A percentile compares a stretch with the other conserved stretches of the same genome.
Conservation (phyloP, 2,797 vertebrate species). For the Cossypha polioptera region DNA sequence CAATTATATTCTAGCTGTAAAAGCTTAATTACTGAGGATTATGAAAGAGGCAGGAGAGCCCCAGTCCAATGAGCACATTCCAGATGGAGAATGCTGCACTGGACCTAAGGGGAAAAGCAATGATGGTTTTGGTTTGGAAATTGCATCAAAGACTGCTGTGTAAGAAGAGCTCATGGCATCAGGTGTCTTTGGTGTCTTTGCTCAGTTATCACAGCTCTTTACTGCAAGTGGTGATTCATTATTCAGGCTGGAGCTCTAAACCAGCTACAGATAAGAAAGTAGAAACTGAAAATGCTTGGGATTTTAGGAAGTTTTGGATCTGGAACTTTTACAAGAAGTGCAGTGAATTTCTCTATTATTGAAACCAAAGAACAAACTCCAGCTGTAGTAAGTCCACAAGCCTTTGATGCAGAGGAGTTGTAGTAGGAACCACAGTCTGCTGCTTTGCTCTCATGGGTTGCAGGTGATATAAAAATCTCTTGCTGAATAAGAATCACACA, state of each 20-base stretch:
- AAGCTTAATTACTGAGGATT: slow-evolving; percentile 52
- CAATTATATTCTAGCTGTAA: slow-evolving; percentile 44
- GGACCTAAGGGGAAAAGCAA: neutral
- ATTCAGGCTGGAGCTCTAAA: neutral
- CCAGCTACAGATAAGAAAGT: neutral
- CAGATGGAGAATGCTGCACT: slow-evolving; percentile 12
- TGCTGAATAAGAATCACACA: neutral
- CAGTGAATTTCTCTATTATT: neutral
- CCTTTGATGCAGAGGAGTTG: neutral
- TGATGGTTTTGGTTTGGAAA: neutral
- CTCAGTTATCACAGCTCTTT: neutral
- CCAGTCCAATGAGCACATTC: neutral
- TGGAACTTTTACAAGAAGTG: neutral
- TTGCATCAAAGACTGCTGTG: neutral
- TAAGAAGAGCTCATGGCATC: neutral
- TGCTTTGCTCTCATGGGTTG: neutral
- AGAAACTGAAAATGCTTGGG: neutral
- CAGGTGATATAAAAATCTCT: neutral
- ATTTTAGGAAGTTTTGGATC: neutral
- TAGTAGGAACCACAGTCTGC: neutral
- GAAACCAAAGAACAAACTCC: neutral
- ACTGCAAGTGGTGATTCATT: neutral
- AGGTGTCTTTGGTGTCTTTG: neutral
- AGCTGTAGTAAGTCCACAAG: neutral
- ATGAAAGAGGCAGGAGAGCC: slow-evolving; percentile 24